Evolutionary conservation across 2,113 vertebrate genomes (phyloP), one percentile per base, ranked within the genome.

Genomic region (Forbesichthys papilliferus): DNA sequence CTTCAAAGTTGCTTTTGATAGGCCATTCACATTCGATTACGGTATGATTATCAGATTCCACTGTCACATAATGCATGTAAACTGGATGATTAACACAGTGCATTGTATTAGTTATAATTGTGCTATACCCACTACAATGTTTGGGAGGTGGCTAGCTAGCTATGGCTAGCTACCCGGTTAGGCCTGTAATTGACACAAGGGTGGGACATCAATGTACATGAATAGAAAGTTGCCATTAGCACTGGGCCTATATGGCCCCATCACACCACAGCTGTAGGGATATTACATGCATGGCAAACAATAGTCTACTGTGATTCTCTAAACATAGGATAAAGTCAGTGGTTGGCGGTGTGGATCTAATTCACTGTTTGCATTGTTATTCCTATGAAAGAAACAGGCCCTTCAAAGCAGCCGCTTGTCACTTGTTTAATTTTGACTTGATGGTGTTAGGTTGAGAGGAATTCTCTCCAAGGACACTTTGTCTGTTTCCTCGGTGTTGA

Each of bases 161-260:
- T 69, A 57, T 16, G 16, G 16, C 16, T 16, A 16, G 16, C 16
- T 16, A 47, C 56, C 55, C 9, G 4, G 63, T 63, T 34, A 48
- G 11, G 74, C 49, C 72, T 88, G 76, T 87, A 81, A 88, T 87
- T 86, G 86, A 85, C 74, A 87, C 73, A 72, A 73, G 64, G 69
- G 81, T 16, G 9, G 77, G 74, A 81, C 75, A 67, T 78, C 27
- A 27, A 27, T 27, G 27, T 27, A 78, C 5, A 27, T 71, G 66
- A 64, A 74, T 81, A 87, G 81, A 84, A 83, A 86, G 72, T 87
- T 74, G 80, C 76, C 77, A 82, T 84, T 83, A 79, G 79, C 48
- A 1, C 68, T 63, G 46, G 46, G 78, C 47, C 83, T 63, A 83
- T 79, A 79, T 64, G 65, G 76, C 64, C 81, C 36, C 4, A 42